Evolutionary conservation across 2,113 vertebrate genomes (phyloP), one percentile per base, ranked within the genome.

Genomic region (Lepus americanus): DNA sequence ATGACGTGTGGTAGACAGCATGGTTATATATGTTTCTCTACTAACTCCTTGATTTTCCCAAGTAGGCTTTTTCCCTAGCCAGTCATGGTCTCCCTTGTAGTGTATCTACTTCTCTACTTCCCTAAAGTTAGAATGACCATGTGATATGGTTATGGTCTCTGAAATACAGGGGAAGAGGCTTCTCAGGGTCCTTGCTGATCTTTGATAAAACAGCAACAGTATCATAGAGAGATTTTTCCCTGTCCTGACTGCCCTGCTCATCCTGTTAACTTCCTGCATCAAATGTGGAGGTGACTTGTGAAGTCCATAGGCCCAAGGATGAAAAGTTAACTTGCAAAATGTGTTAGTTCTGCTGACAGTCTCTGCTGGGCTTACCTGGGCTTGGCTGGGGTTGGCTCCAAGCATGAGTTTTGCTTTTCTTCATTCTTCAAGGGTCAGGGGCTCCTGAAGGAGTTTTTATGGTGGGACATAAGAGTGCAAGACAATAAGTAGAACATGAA

Each of bases 121-220:
- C 44, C 3, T 25, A 39, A 10, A 86, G 22, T 63, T 17, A 3
- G 31, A 86, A 22, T 63, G 79, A 80, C 31, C 6, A 27, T 11
- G 23, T 17, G 70, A 44, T 22, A 61, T 17, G 10, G 1, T 20
- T 87, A 27, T 49, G 33, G n/a, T 33, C 33, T 94, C 31, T 73
- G 76, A 87, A 73, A 78, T 44, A 23, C 19, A 73, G 59, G 39
- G 64, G 19, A 39, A 90, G 44, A 87, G 44, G 33, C 66, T 74
- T 87, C 81, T 92, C 67, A 17, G 72, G 76, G 81, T 49, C 77
- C 12, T 66, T 25, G 90, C 66, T 59, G 78, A 69, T 86, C 49
- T 49, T 79, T 70, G 59, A 70, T 72, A 55, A 93, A 92, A 95
- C 64, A 44, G 49, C 36, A 59, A n/a, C 55, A 88, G 12, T 44